These are phyloP conservation scores for Apteryx mantelli DNA, from an alignment of 2,113 vertebrate genomes.

Conservation along the genomic window DNA sequence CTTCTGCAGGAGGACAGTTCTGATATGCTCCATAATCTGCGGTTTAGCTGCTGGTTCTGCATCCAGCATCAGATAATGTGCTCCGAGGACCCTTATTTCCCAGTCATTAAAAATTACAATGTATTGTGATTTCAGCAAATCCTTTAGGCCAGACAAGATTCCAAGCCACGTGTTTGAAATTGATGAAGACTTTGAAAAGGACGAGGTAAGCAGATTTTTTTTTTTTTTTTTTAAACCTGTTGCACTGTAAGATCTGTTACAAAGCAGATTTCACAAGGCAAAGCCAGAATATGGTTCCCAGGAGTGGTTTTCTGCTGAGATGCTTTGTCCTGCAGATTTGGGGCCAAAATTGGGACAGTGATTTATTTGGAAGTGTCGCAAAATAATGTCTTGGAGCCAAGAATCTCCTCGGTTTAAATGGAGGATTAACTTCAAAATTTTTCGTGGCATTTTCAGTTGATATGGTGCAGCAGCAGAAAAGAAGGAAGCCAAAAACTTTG, in stretches of 20 bases:
- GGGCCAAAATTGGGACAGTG: neutral
- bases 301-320: neutral
- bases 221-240: neutral
- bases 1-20: neutral
- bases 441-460: neutral
- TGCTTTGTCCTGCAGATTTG: neutral
- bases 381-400: neutral
- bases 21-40: neutral
- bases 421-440: neutral
- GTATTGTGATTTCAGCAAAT: constrained; percentile 86
- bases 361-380: neutral
- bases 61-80: neutral
- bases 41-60: neutral
- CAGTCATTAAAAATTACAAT: constrained; percentile 3
- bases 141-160: constrained; percentile 93
- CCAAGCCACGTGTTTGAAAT: constrained; percentile 92
- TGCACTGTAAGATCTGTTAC: neutral
- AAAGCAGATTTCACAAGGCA: neutral
- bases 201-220: constrained; percentile 80
- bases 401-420: neutral
- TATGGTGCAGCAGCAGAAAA: neutral
- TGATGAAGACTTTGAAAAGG: constrained; percentile 94
- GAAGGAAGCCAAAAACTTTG: neutral
- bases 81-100: neutral
- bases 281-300: neutral